Conservation (phyloP, 2,888 invertebrate genomes). For the Yponomeuta plumbellus region DNA sequence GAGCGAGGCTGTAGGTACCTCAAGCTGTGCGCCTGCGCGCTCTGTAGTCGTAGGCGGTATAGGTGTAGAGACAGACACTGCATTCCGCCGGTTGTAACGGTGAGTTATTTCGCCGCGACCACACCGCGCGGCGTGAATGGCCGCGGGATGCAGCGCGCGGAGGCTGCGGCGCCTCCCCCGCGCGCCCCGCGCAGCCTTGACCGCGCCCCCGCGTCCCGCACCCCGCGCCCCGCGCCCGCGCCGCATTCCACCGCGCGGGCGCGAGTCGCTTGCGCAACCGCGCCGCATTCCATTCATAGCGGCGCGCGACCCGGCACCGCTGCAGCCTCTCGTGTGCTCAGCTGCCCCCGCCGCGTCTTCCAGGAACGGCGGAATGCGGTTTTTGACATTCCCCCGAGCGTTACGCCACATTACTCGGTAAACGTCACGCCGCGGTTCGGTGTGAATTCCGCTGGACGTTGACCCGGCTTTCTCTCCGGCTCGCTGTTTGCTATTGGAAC, state of each 20-base stretch:
- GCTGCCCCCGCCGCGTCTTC: slow-evolving; percentile 5
- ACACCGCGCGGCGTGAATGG: slow-evolving; percentile 67
- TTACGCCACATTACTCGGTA: slow-evolving; percentile 70
- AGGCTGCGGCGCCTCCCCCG: slow-evolving; percentile 55
- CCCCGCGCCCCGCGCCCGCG: slow-evolving; percentile 28
- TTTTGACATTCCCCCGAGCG: slow-evolving; percentile 65
- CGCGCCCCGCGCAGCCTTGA: slow-evolving; percentile 38
- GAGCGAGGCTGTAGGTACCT: slow-evolving; percentile 17
- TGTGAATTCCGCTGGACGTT: slow-evolving; percentile 69
- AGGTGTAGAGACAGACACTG: neutral
- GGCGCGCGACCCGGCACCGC: slow-evolving; percentile 26
- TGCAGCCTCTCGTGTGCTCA: neutral
- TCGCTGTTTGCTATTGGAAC: slow-evolving; percentile 74
- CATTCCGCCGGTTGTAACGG: slow-evolving; percentile 41
- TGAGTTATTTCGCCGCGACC: slow-evolving; percentile 67
- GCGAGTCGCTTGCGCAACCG: slow-evolving; percentile 56
- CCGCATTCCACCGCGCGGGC: slow-evolving; percentile 44
- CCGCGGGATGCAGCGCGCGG: slow-evolving; percentile 40
- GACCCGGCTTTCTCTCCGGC: slow-evolving; percentile 58
- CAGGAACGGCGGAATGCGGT: slow-evolving; percentile 26
- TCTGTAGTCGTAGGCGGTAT: slow-evolving; percentile 20
- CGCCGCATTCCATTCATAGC: slow-evolving; percentile 75
- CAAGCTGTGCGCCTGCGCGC: slow-evolving; percentile 23
- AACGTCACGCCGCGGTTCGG: slow-evolving; percentile 65
- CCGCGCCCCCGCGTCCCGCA: slow-evolving; percentile 26